These are phyloP conservation scores for Acanthoscelides obtectus DNA, from an alignment of 2,888 invertebrate genomes.

Conservation along the genomic window DNA sequence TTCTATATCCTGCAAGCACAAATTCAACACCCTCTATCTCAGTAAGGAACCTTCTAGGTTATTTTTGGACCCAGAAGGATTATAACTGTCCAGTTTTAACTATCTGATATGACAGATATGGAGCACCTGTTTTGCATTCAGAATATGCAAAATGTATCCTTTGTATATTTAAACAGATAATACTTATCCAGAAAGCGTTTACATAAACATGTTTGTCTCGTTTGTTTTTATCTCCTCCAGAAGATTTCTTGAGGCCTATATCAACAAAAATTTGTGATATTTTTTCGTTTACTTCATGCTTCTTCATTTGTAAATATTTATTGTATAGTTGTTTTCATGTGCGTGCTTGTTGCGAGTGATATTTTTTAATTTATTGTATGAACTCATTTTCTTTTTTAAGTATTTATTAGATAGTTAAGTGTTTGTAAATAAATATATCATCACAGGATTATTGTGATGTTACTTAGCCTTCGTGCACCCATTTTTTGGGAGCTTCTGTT, in stretches of 20 bases:
- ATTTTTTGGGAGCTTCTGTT: background rate
- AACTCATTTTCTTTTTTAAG: background rate
- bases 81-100: too few species aligned
- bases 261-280: background rate
- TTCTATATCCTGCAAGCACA: too few species aligned
- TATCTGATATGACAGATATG: too few species aligned
- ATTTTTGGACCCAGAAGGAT: too few species aligned
- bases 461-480: background rate
- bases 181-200: too few species aligned
- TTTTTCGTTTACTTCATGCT: background rate
- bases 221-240: background rate
- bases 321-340: background rate
- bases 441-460: background rate
- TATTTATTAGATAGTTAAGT: background rate
- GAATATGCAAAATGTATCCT: too few species aligned
- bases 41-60: too few species aligned
- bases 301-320: background rate
- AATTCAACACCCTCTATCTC: too few species aligned
- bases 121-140: too few species aligned
- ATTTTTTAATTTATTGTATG: background rate
- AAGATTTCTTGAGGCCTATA: background rate
- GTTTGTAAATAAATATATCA: background rate
- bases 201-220: too few species aligned
- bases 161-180: too few species aligned
- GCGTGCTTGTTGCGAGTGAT: background rate